Evolutionary conservation across 2,888 invertebrate genomes (phyloP).

Genomic region (Rotaria socialis): DNA sequence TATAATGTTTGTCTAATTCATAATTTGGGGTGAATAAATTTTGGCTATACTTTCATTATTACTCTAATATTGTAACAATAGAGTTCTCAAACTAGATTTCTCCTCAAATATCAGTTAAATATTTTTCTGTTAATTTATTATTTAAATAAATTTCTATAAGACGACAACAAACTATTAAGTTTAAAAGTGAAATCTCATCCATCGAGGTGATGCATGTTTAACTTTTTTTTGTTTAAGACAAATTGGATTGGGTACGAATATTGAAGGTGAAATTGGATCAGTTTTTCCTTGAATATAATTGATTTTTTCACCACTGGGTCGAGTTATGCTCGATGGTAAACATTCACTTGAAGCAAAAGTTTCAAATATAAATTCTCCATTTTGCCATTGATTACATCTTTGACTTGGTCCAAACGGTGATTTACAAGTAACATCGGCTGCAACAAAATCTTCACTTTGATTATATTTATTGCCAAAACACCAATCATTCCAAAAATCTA

Average conservation of each 20-base stretch:
- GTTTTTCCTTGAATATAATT: not conserved
- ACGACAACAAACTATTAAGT: not conserved
- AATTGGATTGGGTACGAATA: not conserved
- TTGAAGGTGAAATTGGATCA: not conserved
- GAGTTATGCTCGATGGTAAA: not conserved
- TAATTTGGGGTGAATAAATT: too few species aligned
- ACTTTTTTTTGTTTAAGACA: slow-evolving; percentile 7
- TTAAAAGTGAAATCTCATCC: not conserved
- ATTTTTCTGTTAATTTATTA: not conserved
- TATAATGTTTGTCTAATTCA: too few species aligned
- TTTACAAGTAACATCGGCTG: not conserved
- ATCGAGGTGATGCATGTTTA: slow-evolving; percentile 2
- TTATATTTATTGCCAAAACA: slow-evolving; percentile 33
- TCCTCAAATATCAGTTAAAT: too few species aligned
- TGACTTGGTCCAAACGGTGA: not conserved
- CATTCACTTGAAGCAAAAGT: not conserved
- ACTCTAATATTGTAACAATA: too few species aligned
- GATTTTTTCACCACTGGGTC: not conserved
- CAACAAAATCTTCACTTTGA: slow-evolving; percentile 35
- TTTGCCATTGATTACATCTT: not conserved
- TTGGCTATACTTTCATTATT: too few species aligned
- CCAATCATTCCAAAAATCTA: slow-evolving; percentile 37
- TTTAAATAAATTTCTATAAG: not conserved
- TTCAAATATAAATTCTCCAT: slow-evolving; percentile 34
- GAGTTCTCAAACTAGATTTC: too few species aligned